Base-by-base conservation (phyloP, 1,140 invertebrate species). In the Drosophila ogumai region DNA sequence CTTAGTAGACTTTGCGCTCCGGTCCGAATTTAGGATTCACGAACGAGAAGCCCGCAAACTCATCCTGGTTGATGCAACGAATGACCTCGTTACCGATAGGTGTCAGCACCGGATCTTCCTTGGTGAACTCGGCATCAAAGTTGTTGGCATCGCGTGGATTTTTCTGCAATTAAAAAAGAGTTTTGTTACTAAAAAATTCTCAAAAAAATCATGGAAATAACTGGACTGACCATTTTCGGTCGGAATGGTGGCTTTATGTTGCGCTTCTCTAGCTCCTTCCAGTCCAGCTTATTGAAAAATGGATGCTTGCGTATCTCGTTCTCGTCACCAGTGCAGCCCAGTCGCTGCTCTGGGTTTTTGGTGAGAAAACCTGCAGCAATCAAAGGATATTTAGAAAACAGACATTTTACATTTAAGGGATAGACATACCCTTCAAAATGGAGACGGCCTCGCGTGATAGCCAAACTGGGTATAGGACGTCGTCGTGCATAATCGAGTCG, bases 121-220 rank as follows among this genome's bases (percentile, higher is more conserved):
- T 98, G 8, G 99, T 99, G 93, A 99, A 99, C 94, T 99, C 99
- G 13, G 98, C 96, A 94, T 99, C 99, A 94, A 99, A 99, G 94
- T 99, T 99, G 79, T 98, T 95, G 46, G 98, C 98, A 94, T 99
- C 99, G 91, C 97, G 97, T 94, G 98, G 97, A 92, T 96, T 98
- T 96, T 98, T 99, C 99, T 99, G 94, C 32, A 41, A 10, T 47
- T 17, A 49, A 47, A 25, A 0, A 25, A 6, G n/a, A 3, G 13
- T 12, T 32, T 28, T 32, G n/a, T 13, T 43, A 6, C 5, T 6
- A 6, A 28, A 28, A 5, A 13, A 31, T 28, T 13, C 2, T 25
- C 19, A 22, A 38, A 1, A 3, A 22, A 36, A 19, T 12, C 28
- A 10, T 1, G 25, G 8, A 31, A 31, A 10, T 17, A 19, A 13